These are phyloP conservation scores for Amia ocellicauda DNA, from an alignment of 2,113 vertebrate species.

Conservation along the genomic window DNA sequence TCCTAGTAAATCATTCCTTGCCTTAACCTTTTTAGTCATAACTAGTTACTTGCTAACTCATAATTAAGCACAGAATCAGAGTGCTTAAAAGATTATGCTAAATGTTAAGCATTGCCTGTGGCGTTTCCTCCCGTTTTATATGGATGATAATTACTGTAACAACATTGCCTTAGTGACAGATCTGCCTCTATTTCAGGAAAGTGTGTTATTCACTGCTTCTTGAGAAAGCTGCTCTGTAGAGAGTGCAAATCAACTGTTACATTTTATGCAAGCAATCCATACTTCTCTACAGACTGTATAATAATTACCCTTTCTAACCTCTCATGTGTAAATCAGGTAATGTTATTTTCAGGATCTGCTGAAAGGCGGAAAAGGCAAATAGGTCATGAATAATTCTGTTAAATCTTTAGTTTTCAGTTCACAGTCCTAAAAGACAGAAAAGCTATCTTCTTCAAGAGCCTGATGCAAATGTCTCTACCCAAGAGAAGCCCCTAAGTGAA, in stretches of 20 bases:
- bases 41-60: conserved; percentile 33
- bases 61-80: conserved; percentile 19
- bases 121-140: conserved; percentile 12
- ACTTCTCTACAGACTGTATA: background rate
- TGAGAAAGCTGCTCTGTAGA: conserved; percentile 14
- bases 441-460: too few species aligned
- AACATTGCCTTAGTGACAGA: conserved; percentile 36
- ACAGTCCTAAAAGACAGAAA: too few species aligned
- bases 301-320: background rate
- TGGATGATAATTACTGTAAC: conserved; percentile 28
- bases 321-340: too few species aligned
- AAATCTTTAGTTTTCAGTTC: too few species aligned
- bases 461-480: too few species aligned
- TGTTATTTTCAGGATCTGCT: too few species aligned
- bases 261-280: background rate
- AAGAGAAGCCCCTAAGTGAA: too few species aligned
- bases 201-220: conserved; percentile 29
- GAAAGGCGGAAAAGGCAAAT: too few species aligned
- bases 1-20: too few species aligned
- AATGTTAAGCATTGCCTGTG: conserved; percentile 33
- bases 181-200: conserved; percentile 38
- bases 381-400: too few species aligned
- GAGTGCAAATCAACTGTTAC: conserved; percentile 6
- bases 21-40: too few species aligned
- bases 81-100: conserved; percentile 33